Percentiles rank a stretch among this genome's conserved stretches.
Conservation (phyloP, 2,113 vertebrate genomes). For the Symphodus melops region DNA sequence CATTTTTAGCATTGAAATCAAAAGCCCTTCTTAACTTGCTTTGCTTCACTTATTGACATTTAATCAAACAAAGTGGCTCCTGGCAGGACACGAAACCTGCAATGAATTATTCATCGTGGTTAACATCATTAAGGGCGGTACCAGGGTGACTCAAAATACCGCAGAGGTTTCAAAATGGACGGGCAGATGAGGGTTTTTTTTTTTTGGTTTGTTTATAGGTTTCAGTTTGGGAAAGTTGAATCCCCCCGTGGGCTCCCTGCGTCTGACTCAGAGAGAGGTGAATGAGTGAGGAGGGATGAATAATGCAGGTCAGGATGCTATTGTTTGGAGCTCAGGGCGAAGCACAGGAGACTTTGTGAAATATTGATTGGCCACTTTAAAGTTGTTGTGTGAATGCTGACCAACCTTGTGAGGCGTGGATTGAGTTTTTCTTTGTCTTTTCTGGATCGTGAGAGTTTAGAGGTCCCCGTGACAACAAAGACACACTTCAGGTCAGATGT, state of each 20-base stretch:
- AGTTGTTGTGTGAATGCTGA: conserved; percentile 58
- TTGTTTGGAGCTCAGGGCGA: conserved; percentile 64
- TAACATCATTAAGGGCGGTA: conserved; percentile 42
- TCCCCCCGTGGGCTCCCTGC: conserved; percentile 37
- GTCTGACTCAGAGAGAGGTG: conserved; percentile 42
- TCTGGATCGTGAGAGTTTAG: neutral
- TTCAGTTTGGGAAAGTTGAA: conserved; percentile 61
- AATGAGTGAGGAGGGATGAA: conserved; percentile 70
- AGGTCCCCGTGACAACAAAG: neutral
- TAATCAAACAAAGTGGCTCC: neutral
- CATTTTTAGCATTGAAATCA: neutral
- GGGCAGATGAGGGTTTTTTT: neutral
- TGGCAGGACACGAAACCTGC: conserved; percentile 9
- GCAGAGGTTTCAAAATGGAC: conserved; percentile 10
- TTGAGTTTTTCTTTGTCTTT: conserved; percentile 14
- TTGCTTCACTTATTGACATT: conserved; percentile 20
- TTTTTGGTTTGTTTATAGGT: conserved; percentile 35
- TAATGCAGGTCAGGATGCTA: conserved; percentile 76
- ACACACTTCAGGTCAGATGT: neutral
- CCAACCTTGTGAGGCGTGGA: conserved; percentile 24
- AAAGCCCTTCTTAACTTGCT: neutral
- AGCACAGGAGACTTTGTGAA: conserved; percentile 65
- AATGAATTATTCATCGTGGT: conserved; percentile 62
- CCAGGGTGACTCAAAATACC: conserved; percentile 13
- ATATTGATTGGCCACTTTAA: conserved; percentile 76